phyloP scores from a whole-genome alignment of 2,113 vertebrate species.

The Tetrax tetrax region DNA sequence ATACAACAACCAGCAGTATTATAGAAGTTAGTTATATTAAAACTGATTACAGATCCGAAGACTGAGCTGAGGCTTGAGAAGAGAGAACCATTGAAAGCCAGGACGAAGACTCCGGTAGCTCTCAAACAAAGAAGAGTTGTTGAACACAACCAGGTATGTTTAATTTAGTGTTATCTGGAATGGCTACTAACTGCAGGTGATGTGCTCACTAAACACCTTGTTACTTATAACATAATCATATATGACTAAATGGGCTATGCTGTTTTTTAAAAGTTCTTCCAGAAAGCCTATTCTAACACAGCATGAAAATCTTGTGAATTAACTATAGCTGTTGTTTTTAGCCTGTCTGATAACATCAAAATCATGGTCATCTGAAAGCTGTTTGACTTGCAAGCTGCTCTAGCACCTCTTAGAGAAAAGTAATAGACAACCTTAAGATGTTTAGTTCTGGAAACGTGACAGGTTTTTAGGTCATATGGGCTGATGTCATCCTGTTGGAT shows the following conservation, averaged over 20 bases:
- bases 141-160: constrained; percentile 84
- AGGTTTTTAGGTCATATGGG: neutral
- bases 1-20: neutral
- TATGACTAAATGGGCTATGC: neutral
- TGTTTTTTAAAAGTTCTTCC: neutral
- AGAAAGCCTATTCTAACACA: neutral
- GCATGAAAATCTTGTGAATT: neutral
- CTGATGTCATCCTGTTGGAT: neutral
- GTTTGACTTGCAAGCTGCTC: neutral
- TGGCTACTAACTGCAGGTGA: neutral
- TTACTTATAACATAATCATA: neutral
- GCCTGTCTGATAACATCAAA: neutral
- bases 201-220: neutral
- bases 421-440: neutral
- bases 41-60: constrained; percentile 70
- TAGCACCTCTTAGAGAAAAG: neutral
- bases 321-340: neutral
- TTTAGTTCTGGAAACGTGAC: neutral
- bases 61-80: constrained; percentile 86
- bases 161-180: neutral
- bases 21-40: neutral
- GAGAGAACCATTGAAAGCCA: constrained; percentile 83
- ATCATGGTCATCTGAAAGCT: neutral
- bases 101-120: constrained; percentile 80
- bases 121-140: constrained; percentile 80